Evolutionary conservation across 2,888 invertebrate genomes (phyloP).

Genomic region (Heteromyza rotundicornis): DNA sequence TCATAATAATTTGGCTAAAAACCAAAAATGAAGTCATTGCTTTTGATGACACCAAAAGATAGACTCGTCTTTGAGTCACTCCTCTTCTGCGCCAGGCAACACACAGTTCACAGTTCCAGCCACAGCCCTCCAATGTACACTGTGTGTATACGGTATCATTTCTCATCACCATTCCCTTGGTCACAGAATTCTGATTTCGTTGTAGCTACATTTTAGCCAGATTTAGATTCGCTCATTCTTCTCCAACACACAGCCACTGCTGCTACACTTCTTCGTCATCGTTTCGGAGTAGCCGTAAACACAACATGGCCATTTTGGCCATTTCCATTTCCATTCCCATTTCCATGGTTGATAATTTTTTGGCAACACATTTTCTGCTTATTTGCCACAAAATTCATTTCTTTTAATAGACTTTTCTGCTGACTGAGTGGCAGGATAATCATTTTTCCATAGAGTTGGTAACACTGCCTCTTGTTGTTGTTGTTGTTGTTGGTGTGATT

Average conservation of each 20-base stretch:
- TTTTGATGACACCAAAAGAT: conserved; percentile 48
- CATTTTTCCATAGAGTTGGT: conserved; percentile 50
- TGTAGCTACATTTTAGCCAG: not conserved
- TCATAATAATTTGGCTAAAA: conserved; percentile 42
- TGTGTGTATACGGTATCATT: not conserved
- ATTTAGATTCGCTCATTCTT: not conserved
- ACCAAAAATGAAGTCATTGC: conserved; percentile 44
- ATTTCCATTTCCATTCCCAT: conserved; percentile 39
- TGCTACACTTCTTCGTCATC: not conserved
- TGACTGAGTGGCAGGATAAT: conserved; percentile 39
- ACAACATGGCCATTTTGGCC: conserved; percentile 34
- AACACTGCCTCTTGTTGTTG: conserved; percentile 49
- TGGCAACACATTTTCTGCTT: conserved; percentile 58
- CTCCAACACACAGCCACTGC: not conserved
- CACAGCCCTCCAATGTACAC: not conserved
- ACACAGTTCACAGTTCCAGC: too few relatives aligned
- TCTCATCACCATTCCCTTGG: too few relatives aligned
- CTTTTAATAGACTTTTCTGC: conserved; percentile 37
- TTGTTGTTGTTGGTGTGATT: conserved; percentile 25
- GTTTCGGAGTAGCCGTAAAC: not conserved
- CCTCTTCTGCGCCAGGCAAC: not conserved
- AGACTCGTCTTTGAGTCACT: conserved; percentile 9
- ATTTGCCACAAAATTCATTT: conserved; percentile 46
- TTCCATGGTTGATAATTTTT: conserved; percentile 50
- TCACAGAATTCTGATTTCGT: too few relatives aligned